These are phyloP conservation scores for Brachionus plicatilis DNA, from an alignment of 1,140 invertebrate species.

Conservation along the genomic window DNA sequence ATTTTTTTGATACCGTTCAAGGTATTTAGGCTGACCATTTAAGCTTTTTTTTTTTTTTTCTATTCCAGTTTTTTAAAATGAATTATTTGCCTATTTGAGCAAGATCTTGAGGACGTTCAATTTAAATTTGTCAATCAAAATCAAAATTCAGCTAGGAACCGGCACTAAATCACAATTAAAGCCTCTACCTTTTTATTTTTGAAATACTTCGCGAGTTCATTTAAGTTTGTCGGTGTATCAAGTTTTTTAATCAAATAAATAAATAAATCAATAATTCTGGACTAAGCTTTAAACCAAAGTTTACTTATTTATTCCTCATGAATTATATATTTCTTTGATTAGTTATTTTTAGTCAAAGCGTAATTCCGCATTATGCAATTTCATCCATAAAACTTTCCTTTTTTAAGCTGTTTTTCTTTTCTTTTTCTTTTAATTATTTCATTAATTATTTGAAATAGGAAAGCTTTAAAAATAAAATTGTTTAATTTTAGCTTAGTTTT, in stretches of 20 bases:
- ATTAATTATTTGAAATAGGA: background rate
- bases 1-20: background rate
- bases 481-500: background rate
- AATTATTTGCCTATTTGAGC: background rate
- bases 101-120: background rate
- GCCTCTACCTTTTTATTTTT: background rate
- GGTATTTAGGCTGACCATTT: background rate
- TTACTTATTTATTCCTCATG: background rate
- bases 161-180: background rate
- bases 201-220: background rate
- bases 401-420: background rate
- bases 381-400: background rate
- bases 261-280: background rate
- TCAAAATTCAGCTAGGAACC: background rate
- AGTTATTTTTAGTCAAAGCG: background rate
- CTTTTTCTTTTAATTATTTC: background rate
- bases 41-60: background rate
- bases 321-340: background rate
- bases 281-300: background rate
- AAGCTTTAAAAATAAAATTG: background rate
- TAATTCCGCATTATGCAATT: background rate
- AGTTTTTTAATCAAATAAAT: background rate
- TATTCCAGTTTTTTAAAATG: background rate
- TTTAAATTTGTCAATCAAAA: background rate
- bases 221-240: background rate